phyloP scores from a whole-genome alignment of 2,888 invertebrate species.

The Galeopsomyia nigrocyanea region DNA sequence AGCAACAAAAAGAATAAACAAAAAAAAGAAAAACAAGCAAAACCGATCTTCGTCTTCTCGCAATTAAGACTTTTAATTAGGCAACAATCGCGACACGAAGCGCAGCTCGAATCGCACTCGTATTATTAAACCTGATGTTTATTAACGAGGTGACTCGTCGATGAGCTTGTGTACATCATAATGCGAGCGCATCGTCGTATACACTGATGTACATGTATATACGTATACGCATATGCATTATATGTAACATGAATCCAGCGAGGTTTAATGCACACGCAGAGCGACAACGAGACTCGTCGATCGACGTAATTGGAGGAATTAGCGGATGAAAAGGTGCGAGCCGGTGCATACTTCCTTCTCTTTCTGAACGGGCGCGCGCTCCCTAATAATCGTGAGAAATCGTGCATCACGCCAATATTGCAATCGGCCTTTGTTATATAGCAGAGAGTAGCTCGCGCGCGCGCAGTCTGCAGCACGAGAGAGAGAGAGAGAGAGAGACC shows the following conservation, averaged over 20 bases:
- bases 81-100: slow-evolving; percentile 18
- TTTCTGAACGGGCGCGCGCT: neutral
- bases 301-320: slow-evolving; percentile 41
- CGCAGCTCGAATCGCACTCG: neutral
- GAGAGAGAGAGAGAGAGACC: too few species aligned
- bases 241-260: slow-evolving; percentile 31
- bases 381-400: slow-evolving; percentile 11
- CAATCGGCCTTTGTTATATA: neutral
- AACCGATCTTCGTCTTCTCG: neutral
- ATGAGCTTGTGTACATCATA: slow-evolving; percentile 7
- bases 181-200: neutral
- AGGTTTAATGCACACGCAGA: neutral
- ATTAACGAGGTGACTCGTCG: slow-evolving; percentile 29
- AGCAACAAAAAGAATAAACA: too few species aligned
- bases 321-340: slow-evolving; percentile 31
- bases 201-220: neutral
- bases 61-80: slow-evolving; percentile 31
- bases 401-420: neutral
- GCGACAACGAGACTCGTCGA: slow-evolving; percentile 17
- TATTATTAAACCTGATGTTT: slow-evolving; percentile 21
- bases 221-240: slow-evolving; percentile 11
- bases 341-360: slow-evolving; percentile 25
- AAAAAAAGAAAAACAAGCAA: neutral
- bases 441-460: too few species aligned
- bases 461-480: too few species aligned